These are phyloP conservation scores for Mnemiopsis leidyi DNA, from an alignment of 37 sponge, comb jelly and placozoan species.

Conservation along the genomic window DNA sequence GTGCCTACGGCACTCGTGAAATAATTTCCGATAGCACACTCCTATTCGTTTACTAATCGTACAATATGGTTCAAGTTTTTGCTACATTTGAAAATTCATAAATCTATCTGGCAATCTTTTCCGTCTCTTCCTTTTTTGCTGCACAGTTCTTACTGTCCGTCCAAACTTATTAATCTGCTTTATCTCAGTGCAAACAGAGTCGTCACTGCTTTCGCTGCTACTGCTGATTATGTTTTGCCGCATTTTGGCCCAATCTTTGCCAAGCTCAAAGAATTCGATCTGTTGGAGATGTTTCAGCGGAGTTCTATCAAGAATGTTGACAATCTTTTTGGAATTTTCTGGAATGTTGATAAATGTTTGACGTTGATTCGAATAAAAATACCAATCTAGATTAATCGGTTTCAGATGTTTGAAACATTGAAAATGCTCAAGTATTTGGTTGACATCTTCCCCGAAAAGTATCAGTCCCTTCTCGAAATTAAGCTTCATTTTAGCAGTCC, in stretches of 20 bases:
- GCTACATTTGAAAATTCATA: slow-evolving; percentile 15
- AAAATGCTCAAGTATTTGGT: background rate
- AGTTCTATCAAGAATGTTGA: background rate
- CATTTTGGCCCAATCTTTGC: slow-evolving; percentile 55
- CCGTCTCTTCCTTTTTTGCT: background rate
- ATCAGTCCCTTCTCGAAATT: slow-evolving; percentile 53
- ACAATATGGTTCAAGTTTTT: background rate
- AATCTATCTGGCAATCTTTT: slow-evolving; percentile 17
- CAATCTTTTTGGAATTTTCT: slow-evolving; percentile 38
- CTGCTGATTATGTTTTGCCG: slow-evolving; percentile 13
- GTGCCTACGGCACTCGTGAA: too few species aligned
- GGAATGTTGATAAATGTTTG: background rate
- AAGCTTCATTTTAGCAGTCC: slow-evolving; percentile 52
- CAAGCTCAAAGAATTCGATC: slow-evolving; percentile 57
- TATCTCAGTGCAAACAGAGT: background rate
- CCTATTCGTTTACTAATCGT: too few species aligned
- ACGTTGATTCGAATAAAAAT: slow-evolving; percentile 40
- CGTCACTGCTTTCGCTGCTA: slow-evolving; percentile 28
- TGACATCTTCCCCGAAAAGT: slow-evolving; percentile 35
- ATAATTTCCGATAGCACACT: too few species aligned
- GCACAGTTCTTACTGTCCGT: background rate
- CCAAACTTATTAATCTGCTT: background rate
- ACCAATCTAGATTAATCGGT: slow-evolving; percentile 27
- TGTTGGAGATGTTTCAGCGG: background rate
- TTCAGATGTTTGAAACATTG: background rate